A percentile compares a stretch with the other conserved stretches of the same genome.
These are phyloP conservation scores for Lycaon pictus DNA, from an alignment of 2,113 vertebrate genomes.

Conservation along the genomic window DNA sequence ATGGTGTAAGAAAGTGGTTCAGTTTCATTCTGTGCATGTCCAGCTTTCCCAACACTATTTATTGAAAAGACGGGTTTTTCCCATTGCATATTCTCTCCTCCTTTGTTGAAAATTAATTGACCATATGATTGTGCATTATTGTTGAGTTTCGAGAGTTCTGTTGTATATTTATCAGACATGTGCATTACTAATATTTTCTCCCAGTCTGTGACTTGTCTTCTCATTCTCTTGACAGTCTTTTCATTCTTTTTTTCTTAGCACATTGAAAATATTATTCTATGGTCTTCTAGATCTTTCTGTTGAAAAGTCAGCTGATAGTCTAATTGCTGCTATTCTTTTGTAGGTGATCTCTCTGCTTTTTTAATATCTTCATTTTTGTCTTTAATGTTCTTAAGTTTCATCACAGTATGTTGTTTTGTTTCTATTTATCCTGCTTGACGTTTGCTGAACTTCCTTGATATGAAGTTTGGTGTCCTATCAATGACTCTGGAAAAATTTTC, in stretches of 20 bases:
- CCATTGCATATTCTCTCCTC: background rate
- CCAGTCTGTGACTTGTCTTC: background rate
- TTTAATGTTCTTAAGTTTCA: background rate
- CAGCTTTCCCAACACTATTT: background rate
- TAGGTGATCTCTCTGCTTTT: background rate
- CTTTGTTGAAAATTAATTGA: background rate
- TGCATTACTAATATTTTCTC: conserved; percentile 23
- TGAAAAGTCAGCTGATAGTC: background rate
- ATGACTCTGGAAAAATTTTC: conserved; percentile 23
- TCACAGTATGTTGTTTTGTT: background rate
- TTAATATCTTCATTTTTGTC: background rate
- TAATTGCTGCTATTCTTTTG: background rate
- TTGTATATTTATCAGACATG: background rate
- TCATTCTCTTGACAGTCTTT: background rate
- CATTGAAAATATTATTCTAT: background rate
- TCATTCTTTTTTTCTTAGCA: conserved; percentile 18
- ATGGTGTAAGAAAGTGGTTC: background rate
- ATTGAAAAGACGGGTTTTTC: background rate
- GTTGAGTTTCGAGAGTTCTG: background rate
- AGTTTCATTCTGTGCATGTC: background rate
- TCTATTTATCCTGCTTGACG: background rate
- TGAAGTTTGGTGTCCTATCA: background rate
- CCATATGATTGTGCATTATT: background rate
- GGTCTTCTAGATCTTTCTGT: background rate
- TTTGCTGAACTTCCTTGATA: conserved; percentile 40